A percentile compares a stretch with the other conserved stretches of the same genome.
These are phyloP conservation scores for Polydrusus tereticollis DNA, from an alignment of 2,888 invertebrate species.

Conservation along the genomic window DNA sequence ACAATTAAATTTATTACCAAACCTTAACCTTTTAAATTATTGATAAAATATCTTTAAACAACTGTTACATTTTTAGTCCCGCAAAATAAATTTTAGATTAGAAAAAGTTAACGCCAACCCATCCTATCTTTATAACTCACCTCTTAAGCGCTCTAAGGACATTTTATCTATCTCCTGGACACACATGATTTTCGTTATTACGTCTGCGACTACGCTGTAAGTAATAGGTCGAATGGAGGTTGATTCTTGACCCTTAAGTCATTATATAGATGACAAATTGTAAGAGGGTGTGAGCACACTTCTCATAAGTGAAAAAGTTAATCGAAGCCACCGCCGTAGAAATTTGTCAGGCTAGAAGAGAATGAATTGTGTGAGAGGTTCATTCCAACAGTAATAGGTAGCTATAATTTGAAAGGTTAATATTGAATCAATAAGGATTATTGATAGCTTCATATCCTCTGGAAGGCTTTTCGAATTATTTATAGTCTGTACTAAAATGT, in stretches of 20 bases:
- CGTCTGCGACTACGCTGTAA: conserved; percentile 34
- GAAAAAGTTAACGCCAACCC: conserved; percentile 22
- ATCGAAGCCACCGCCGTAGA: conserved; percentile 29
- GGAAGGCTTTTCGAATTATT: too few relatives aligned
- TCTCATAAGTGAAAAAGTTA: conserved; percentile 49
- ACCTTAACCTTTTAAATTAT: too few relatives aligned
- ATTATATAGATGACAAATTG: conserved; percentile 49
- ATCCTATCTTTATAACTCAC: conserved; percentile 40
- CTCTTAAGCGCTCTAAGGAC: conserved; percentile 23
- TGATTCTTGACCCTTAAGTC: conserved; percentile 42
- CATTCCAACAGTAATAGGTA: too few relatives aligned
- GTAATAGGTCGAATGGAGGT: conserved; percentile 31
- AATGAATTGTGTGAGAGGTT: not conserved
- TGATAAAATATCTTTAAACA: too few relatives aligned
- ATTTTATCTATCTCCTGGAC: conserved; percentile 46
- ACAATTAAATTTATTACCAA: too few relatives aligned
- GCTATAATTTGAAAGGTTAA: too few relatives aligned
- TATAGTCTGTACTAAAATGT: too few relatives aligned
- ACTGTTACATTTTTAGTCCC: too few relatives aligned
- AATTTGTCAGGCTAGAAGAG: conserved; percentile 30
- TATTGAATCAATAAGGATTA: too few relatives aligned
- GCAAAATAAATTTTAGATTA: conserved; percentile 26
- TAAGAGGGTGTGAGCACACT: conserved; percentile 35
- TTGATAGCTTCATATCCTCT: too few relatives aligned
- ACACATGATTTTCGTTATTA: conserved; percentile 43